phyloP scores from a whole-genome alignment of 2,797 vertebrate genomes.

The Oryzias sinensis region DNA sequence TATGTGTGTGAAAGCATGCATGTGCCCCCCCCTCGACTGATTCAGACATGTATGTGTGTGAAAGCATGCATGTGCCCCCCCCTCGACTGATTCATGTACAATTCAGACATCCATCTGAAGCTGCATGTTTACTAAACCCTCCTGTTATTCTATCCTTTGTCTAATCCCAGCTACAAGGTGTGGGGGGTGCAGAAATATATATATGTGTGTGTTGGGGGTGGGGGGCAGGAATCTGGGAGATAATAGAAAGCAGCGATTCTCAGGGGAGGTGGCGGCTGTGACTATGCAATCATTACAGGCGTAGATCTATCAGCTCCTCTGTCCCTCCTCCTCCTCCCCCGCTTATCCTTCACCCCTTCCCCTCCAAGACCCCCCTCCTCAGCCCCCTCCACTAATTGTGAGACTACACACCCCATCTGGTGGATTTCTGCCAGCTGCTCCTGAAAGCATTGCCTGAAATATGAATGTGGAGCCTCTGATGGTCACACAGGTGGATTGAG shows the following conservation, averaged over 20 bases:
- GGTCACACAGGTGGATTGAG: conserved; percentile 1
- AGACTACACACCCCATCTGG: conserved; percentile 14
- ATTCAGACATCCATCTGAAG: conserved; percentile 46
- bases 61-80: conserved; percentile 19
- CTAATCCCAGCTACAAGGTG: conserved; percentile 32
- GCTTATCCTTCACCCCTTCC: conserved; percentile 12
- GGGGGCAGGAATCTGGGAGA: conserved; percentile 59
- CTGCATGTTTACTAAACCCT: conserved; percentile 58
- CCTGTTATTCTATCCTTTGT: conserved; percentile 62
- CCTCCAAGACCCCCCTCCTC: conserved; percentile 14
- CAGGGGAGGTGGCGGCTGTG: conserved; percentile 72
- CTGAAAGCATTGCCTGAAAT: not conserved
- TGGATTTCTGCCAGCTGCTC: conserved; percentile 23
- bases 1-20: conserved; percentile 3
- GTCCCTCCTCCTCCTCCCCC: conserved; percentile 27
- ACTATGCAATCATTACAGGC: conserved; percentile 81
- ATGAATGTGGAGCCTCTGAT: too few relatives aligned
- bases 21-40: conserved; percentile 5
- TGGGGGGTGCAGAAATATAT: conserved; percentile 7
- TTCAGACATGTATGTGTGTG: too few relatives aligned
- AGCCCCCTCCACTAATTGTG: conserved; percentile 26
- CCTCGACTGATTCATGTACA: too few relatives aligned
- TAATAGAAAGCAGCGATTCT: conserved; percentile 76
- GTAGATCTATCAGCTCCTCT: conserved; percentile 74
- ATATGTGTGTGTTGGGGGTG: conserved; percentile 16